Base-by-base conservation (phyloP, 2,797 vertebrate genomes). In the Sebastes trivittatus region DNA sequence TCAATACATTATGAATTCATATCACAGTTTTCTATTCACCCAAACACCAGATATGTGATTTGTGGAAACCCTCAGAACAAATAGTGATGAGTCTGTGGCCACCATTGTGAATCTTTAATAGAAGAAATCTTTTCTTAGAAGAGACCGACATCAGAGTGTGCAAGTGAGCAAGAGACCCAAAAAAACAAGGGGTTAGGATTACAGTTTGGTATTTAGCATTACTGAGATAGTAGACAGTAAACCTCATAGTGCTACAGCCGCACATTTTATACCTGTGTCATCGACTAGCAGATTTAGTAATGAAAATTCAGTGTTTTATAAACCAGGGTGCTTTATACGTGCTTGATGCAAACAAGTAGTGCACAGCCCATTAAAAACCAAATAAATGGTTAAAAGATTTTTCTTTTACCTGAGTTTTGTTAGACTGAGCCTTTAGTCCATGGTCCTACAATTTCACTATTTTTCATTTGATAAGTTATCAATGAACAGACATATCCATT, bases 321-420 rank as follows among this genome's bases (percentile, higher is more conserved):
- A 82, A 81, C 34, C 25, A 74, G 72, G 60, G 34, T 64, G 62
- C 55, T 61, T 63, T 78, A 66, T 59, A 60, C 63, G 73, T 67
- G 46, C 62, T 68, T 64, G 65, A 75, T 79, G 69, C 72, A 89
- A 75, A 88, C 23, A 75, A 75, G 73, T 61, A 70, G 65, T 72
- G 70, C 72, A 77, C 56, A 64, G 56, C 54, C 75, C 65, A 65
- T 74, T 82, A 60, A 49, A 72, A 78, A 55, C 6, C 68, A 83
- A 72, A 85, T 66, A 66, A 59, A 71, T 70, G 11, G 59, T 78
- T 78, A 29, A 59, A 72, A 82, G 11, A 78, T 62, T 23, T 72
- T 75, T 73, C 82, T 82, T 91, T 94, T 49, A 71, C 94, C 95
- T 95, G 94, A 96, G 94, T 82, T 92, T 84, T 58, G 7, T 22